Evolutionary conservation across 2,888 invertebrate genomes (phyloP).

Genomic region (Eurois occulta): DNA sequence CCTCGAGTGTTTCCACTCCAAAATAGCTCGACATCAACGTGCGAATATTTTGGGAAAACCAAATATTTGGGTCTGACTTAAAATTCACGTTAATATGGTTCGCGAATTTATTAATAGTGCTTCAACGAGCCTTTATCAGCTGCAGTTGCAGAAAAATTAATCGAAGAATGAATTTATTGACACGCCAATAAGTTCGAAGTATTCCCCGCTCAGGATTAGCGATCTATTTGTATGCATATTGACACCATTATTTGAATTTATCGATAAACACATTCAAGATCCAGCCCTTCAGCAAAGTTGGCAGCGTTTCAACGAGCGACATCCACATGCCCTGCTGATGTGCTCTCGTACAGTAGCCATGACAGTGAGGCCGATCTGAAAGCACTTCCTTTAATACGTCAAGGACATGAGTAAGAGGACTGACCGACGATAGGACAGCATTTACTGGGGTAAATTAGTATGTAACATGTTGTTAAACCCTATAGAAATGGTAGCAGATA

Average conservation of each 20-base stretch:
- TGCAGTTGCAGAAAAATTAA: conserved; percentile 14
- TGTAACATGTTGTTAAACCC: conserved; percentile 70
- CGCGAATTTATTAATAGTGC: conserved; percentile 1
- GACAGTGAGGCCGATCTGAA: conserved; percentile 61
- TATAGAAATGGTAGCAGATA: conserved; percentile 73
- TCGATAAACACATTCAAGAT: conserved; percentile 50
- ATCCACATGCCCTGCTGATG: conserved; percentile 55
- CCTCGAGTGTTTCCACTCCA: conserved; percentile 67
- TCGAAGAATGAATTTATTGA: conserved; percentile 25
- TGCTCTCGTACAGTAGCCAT: conserved; percentile 59
- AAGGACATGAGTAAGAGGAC: conserved; percentile 63
- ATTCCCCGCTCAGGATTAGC: conserved; percentile 17
- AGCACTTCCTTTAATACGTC: conserved; percentile 59
- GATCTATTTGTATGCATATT: conserved; percentile 48
- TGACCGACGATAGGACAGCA: conserved; percentile 64
- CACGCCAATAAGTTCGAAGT: conserved; percentile 4
- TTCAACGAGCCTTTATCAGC: conserved; percentile 27
- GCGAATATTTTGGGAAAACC: conserved; percentile 60
- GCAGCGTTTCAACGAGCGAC: conserved; percentile 64
- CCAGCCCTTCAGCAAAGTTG: conserved; percentile 62
- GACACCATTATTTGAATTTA: conserved; percentile 54
- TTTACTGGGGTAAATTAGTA: conserved; percentile 66
- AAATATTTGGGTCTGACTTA: conserved; percentile 66
- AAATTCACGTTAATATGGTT: conserved; percentile 45
- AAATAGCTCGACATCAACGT: conserved; percentile 72